phyloP scores from a whole-genome alignment of 2,797 vertebrate species.

The Schizopygopsis pylzovi region DNA sequence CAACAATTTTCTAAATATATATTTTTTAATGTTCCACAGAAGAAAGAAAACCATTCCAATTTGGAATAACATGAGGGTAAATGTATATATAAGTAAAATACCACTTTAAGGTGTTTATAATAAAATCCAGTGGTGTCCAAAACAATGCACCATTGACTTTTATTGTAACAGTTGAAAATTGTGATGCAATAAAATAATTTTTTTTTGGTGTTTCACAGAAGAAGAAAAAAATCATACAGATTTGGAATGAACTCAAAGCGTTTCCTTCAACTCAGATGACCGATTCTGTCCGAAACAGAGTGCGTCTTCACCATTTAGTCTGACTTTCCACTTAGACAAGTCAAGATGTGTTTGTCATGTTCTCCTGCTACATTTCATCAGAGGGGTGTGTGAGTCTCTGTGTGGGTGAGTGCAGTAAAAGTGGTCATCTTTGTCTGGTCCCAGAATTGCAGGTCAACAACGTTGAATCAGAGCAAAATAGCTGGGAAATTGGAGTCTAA shows the following conservation, averaged over 20 bases:
- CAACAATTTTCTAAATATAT: not conserved
- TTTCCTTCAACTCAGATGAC: slow-evolving; percentile 6
- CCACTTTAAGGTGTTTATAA: too few species aligned
- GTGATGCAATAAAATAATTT: too few species aligned
- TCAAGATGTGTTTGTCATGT: slow-evolving; percentile 20
- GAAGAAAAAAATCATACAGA: too few species aligned
- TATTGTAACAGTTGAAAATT: too few species aligned
- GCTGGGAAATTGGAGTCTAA: not conserved
- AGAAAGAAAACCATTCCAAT: too few species aligned
- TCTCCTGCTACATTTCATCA: slow-evolving; percentile 25
- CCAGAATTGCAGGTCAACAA: not conserved
- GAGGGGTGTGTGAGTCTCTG: not conserved
- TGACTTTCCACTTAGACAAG: slow-evolving; percentile 29
- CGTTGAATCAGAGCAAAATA: slow-evolving; percentile 9
- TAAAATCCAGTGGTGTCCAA: too few species aligned
- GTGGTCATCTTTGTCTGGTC: slow-evolving; percentile 15
- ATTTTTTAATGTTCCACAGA: too few species aligned
- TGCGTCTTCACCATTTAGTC: not conserved
- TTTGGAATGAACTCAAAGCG: not conserved
- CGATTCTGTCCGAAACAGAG: not conserved
- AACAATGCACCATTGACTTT: too few species aligned
- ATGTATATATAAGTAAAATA: too few species aligned
- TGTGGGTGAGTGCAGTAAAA: slow-evolving; percentile 21
- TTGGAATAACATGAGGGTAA: too few species aligned
- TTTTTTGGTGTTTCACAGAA: too few species aligned